Base-by-base conservation (phyloP, 2,113 vertebrate species). In the Bucco capensis region DNA sequence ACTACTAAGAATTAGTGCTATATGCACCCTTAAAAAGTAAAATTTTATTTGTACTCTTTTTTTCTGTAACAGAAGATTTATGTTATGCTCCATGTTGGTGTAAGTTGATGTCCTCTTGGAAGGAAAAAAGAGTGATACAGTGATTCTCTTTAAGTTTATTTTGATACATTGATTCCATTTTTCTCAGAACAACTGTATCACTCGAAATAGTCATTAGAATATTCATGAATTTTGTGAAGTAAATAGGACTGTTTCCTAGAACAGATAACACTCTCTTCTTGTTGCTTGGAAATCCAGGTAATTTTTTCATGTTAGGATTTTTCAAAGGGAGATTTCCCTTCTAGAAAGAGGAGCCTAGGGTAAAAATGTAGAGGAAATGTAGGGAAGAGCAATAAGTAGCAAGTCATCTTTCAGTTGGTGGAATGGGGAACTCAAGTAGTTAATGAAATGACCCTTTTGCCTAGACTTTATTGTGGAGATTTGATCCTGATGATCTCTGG, bases 281-380 rank as follows among this genome's bases (percentile, higher is more conserved):
- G 11, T n/a, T 66, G 28, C 35, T 74, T 88, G 79, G 76, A 94
- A 88, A 67, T 88, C 9, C 18, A 64, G 38, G 62, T 87, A 15
- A n/a, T 76, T 92, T 76, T 92, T 86, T 74, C 24, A 51, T 25
- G 40, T 7, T 57, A 80, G 31, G 38, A 25, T 71, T 92, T 94
- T 94, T 88, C n/a, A 46, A 31, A 81, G 40, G 56, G 56, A 77
- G 1, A 44, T 83, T 57, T 40, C 50, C 24, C 14, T 66, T 69
- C 8, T 15, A 17, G 4, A 5, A 44, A 10, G 47, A 61, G 27
- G 3, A 65, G 4, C 11, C 37, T 23, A 4, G 30, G 56, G 28
- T 33, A 7, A 53, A 73, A 89, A 28, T 2, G 1, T 8, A 27
- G 37, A 79, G 62, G 35, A 77, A 47, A 11, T 14, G 12, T 5